Evolutionary conservation across 2,888 invertebrate species (phyloP), one percentile per base, ranked within the genome.

Genomic region (Dynastes tityus): DNA sequence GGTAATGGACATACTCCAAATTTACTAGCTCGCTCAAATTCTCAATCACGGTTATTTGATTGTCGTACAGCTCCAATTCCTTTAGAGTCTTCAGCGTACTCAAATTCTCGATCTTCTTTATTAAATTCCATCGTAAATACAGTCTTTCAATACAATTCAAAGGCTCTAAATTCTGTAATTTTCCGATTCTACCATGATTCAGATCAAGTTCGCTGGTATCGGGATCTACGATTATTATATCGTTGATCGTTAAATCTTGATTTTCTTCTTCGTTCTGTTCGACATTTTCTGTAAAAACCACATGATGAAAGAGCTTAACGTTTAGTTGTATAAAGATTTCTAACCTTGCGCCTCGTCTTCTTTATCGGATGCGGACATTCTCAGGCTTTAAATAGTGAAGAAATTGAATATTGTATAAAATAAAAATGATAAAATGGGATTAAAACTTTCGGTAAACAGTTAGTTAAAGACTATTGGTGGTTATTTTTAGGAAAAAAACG

Each of bases 1-100:
- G n/a, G 11, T 5, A 11, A 37, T 16, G 16, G 78, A 92, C 95
- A 92, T 91, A 97, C 96, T 97, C 94, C 67, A 99, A 90, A 89
- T 98, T 98, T 1, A 95, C 93, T 11, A 99, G 91, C 11, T 91
- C 88, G 77, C 96, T 95, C 78, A 99, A 90, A 88, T 98, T 97
- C 88, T 98, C 97, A 83, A 99, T 96, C 82, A 93, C 92, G 0
- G 94, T 94, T 73, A 99, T 94, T 90, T 98, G 98, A 90, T 99
- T 99, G 88, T 99, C 99, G 88, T 99, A 98, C 3, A 99, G 89
- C 86, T 99, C 99, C 67, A 99, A 89, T 86, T 98, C 98, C 22
- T 92, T 91, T 11, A 99, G 90, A 0, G 94, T 95, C 1, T 91
- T 91, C 27, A 98, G 89, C 0, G 93, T 93, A 70, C 92, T 89